Conservation (phyloP, 2,113 vertebrate species). For the Ceuthmochares aereus region DNA sequence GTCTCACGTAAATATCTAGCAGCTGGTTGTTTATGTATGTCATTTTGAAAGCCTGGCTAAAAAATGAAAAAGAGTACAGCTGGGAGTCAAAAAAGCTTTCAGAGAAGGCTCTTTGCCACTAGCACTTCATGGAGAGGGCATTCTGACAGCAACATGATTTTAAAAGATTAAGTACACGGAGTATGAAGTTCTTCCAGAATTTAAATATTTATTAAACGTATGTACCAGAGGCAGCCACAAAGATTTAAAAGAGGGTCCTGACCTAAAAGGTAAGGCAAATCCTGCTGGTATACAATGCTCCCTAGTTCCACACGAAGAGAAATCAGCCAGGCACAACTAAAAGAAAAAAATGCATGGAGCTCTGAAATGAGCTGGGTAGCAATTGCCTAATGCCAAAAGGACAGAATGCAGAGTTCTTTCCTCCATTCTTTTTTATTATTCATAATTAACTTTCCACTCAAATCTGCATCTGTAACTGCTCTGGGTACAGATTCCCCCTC, state of each 20-base stretch:
- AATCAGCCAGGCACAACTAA: neutral
- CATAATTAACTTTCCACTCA: neutral
- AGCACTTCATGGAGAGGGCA: neutral
- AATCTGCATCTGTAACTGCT: neutral
- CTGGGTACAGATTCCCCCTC: neutral
- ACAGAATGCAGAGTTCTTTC: neutral
- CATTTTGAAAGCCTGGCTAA: conserved; percentile 43
- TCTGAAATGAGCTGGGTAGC: neutral
- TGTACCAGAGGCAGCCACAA: neutral
- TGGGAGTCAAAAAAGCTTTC: conserved; percentile 62
- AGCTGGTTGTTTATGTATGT: conserved; percentile 60
- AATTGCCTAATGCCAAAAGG: conserved; percentile 6
- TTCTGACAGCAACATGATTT: neutral
- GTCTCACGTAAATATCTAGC: conserved; percentile 57
- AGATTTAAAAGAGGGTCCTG: conserved; percentile 1
- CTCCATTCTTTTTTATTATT: neutral
- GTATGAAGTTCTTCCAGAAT: neutral
- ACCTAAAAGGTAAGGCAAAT: neutral
- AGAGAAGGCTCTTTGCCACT: conserved; percentile 38
- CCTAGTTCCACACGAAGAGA: neutral
- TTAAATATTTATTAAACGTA: conserved; percentile 40
- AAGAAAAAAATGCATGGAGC: neutral
- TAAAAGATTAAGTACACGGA: conserved; percentile 20
- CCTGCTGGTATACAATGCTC: neutral
- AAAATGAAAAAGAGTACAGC: conserved; percentile 51